Evolutionary conservation across 2,797 vertebrate species (phyloP).

Genomic region (Gambelia wislizenii): DNA sequence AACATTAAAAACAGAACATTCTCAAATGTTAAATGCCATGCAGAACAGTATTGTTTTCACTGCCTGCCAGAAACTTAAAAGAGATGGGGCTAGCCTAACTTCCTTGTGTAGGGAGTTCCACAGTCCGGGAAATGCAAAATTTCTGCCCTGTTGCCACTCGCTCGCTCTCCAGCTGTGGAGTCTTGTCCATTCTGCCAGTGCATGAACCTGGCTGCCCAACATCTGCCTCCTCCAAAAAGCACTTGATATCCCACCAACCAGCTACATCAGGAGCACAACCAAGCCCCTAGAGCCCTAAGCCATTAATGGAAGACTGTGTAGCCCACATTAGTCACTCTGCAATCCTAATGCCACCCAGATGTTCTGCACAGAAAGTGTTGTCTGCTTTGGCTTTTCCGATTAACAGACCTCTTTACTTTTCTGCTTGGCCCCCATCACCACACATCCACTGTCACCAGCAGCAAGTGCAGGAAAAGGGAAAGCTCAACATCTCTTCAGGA

Average conservation of each 20-base stretch:
- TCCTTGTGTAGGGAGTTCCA: no score
- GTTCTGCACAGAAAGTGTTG: background rate
- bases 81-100: no score
- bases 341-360: background rate
- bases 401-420: background rate
- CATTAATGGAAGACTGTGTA: fast-evolving
- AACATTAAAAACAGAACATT: no score
- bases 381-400: background rate
- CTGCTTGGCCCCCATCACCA: background rate
- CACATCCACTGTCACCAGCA: background rate
- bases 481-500: slow-evolving; percentile 30
- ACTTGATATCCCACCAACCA: background rate
- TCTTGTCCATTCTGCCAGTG: background rate
- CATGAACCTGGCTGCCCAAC: background rate
- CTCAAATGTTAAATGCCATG: no score
- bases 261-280: background rate
- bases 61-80: no score
- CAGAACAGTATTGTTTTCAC: no score
- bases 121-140: no score
- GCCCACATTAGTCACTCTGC: fast-evolving
- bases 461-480: slow-evolving; percentile 27
- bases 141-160: background rate
- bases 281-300: background rate
- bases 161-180: background rate
- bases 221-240: background rate